Conservation (phyloP, 1,140 invertebrate species). For the Coboldia fuscipes region DNA sequence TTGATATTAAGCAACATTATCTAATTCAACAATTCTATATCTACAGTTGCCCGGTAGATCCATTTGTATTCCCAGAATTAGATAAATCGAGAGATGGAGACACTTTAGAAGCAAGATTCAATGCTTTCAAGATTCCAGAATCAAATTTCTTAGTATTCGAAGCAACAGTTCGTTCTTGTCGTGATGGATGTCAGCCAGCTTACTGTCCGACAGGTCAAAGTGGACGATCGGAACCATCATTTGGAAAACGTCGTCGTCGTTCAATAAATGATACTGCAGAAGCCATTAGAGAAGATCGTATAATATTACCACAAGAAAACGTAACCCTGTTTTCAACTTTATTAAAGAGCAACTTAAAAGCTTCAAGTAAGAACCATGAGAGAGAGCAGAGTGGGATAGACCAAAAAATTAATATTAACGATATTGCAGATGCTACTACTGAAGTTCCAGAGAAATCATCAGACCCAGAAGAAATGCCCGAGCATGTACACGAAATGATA, state of each 20-base stretch:
- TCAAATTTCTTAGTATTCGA: constrained; percentile 87
- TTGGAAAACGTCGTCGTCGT: constrained; percentile 45
- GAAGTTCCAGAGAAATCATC: too few species aligned
- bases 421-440: constrained; percentile 11
- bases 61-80: constrained; percentile 76
- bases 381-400: too few species aligned
- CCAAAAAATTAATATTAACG: constrained; percentile 11
- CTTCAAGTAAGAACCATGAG: too few species aligned
- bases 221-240: constrained; percentile 58
- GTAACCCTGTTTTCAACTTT: too few species aligned
- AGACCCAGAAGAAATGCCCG: constrained; percentile 38
- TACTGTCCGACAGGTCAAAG: constrained; percentile 53
- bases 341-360: too few species aligned
- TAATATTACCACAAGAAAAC: too few species aligned
- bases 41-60: constrained; percentile 66
- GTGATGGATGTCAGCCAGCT: constrained; percentile 73
- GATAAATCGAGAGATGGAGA: constrained; percentile 68
- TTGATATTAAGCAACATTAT: constrained; percentile 1
- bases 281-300: constrained; percentile 14
- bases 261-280: constrained; percentile 28
- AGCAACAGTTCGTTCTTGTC: constrained; percentile 70
- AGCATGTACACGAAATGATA: constrained; percentile 70
- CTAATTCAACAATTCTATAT: constrained; percentile 5
- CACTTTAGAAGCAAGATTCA: constrained; percentile 73
- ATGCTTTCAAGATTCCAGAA: constrained; percentile 87